Evolutionary conservation across 2,113 vertebrate genomes (phyloP).

Genomic region (Chaetura pelagica): DNA sequence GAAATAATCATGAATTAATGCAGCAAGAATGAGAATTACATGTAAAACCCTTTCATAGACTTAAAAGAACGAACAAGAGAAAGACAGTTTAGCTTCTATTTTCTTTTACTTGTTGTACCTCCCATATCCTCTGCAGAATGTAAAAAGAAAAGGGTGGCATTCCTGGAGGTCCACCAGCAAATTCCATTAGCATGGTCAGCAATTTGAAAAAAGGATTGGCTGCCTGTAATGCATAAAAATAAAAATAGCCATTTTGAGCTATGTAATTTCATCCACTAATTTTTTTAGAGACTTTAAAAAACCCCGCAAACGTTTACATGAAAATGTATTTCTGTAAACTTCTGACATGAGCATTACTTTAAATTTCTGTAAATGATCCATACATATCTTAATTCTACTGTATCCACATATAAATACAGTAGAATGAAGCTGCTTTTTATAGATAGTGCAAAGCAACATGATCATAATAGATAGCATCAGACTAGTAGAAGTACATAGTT

Average conservation of each 20-base stretch:
- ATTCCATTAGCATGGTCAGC: constrained; percentile 98
- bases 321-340: neutral
- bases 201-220: constrained; percentile 99
- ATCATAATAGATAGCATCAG: neutral
- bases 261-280: neutral
- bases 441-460: neutral
- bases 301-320: neutral
- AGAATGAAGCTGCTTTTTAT: neutral
- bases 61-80: neutral
- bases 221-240: constrained; percentile 80
- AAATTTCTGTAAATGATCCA: neutral
- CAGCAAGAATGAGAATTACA: neutral
- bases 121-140: constrained; percentile 99
- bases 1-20: neutral
- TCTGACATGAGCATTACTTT: neutral
- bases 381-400: neutral
- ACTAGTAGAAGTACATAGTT: neutral
- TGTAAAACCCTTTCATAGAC: neutral
- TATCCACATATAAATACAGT: neutral
- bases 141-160: constrained; percentile 98
- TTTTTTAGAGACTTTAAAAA: neutral
- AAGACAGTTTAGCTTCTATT: neutral
- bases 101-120: constrained; percentile 80
- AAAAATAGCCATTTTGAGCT: neutral
- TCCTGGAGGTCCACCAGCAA: constrained; percentile 95